phyloP scores from a whole-genome alignment of 2,113 vertebrate species.

The Melanostigma gelatinosum region DNA sequence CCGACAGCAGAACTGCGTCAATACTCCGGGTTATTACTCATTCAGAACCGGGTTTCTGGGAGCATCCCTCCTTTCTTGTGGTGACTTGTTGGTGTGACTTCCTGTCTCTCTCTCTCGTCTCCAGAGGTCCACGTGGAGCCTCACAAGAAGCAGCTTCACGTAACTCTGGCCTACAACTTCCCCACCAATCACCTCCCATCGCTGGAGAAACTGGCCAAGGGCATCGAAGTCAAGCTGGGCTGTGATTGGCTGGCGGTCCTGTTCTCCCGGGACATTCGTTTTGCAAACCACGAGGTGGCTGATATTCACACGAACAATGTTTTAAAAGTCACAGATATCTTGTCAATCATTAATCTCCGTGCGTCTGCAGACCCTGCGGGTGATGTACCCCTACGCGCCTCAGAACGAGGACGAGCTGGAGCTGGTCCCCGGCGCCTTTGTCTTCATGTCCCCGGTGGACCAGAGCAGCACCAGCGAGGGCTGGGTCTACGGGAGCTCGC shows the following conservation, averaged over 20 bases:
- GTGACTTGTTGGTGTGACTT: background rate
- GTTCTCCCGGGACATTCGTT: conserved; percentile 95
- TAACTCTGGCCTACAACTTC: conserved; percentile 97
- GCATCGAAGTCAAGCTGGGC: conserved; percentile 87
- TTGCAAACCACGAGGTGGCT: conserved; percentile 93
- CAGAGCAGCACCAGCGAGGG: conserved; percentile 93
- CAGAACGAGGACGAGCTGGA: conserved; percentile 97
- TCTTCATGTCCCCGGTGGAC: conserved; percentile 94
- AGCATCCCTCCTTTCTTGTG: too few species aligned
- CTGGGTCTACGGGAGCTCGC: conserved; percentile 92
- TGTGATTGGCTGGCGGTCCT: conserved; percentile 94
- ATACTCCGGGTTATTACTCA: too few species aligned
- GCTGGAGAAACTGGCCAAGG: conserved; percentile 91
- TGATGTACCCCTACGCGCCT: conserved; percentile 93
- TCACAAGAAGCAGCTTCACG: conserved; percentile 96
- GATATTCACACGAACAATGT: background rate
- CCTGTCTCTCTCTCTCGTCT: background rate
- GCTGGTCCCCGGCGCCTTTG: conserved; percentile 91
- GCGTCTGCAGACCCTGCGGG: conserved; percentile 87
- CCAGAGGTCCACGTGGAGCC: conserved; percentile 93
- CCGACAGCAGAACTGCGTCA: too few species aligned
- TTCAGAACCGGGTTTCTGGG: too few species aligned
- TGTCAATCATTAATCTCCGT: too few species aligned
- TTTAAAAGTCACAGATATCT: too few species aligned
- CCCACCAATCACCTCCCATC: conserved; percentile 89